Conservation (phyloP, 2,113 vertebrate species). For the Butorides virescens region DNA sequence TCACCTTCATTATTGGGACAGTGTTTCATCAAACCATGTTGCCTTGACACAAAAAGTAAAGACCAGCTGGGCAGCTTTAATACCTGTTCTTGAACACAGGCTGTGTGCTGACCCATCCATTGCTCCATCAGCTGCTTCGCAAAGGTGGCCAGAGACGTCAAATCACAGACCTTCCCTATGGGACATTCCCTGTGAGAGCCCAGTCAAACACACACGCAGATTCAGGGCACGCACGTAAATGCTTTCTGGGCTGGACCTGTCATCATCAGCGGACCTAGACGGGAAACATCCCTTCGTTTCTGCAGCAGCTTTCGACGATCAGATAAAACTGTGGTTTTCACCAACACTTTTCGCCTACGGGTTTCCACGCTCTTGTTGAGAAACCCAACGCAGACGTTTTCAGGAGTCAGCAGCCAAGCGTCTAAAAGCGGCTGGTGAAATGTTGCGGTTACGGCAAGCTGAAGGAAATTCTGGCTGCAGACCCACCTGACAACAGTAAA, state of each 20-base stretch:
- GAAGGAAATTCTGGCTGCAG: not conserved
- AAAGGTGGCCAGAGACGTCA: not conserved
- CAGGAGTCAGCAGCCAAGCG: not conserved
- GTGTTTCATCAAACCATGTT: not conserved
- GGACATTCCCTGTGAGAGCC: not conserved
- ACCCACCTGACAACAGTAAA: not conserved
- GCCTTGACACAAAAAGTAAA: not conserved
- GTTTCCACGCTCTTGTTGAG: not conserved
- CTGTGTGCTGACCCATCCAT: not conserved
- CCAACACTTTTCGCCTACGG: not conserved
- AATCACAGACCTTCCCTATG: not conserved
- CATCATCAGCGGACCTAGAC: rapidly evolving
- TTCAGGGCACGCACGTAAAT: rapidly evolving
- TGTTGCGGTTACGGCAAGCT: not conserved
- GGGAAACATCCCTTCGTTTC: rapidly evolving
- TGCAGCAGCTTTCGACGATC: not conserved
- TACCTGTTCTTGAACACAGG: not conserved
- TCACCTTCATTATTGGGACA: not conserved
- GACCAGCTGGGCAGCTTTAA: not conserved
- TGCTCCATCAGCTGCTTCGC: not conserved
- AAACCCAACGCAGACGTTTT: not conserved
- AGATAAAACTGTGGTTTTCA: not conserved
- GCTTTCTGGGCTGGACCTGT: not conserved
- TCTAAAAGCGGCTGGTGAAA: not conserved
- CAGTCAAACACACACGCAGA: not conserved